These are phyloP conservation scores for Elysia crispata DNA, from an alignment of 2,888 invertebrate species.

Conservation along the genomic window DNA sequence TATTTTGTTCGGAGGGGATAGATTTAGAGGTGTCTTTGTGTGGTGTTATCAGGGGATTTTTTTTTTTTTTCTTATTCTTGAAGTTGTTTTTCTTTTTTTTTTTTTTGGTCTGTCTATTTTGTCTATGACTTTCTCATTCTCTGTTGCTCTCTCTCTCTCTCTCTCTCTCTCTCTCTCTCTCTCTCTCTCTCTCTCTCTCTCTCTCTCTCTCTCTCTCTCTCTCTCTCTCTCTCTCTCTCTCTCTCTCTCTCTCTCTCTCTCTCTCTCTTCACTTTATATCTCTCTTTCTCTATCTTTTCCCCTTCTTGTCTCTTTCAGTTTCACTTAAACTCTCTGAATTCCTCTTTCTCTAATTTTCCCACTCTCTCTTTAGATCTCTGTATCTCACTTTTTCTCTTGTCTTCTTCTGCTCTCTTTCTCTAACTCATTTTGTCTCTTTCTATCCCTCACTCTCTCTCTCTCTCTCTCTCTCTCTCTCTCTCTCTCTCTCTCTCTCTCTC, in stretches of 20 bases:
- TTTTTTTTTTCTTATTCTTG: too few relatives aligned
- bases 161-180: slow-evolving; percentile 25
- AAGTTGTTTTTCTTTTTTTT: too few relatives aligned
- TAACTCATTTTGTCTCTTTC: background rate
- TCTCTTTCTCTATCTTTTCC: slow-evolving; percentile 4
- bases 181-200: slow-evolving; percentile 9
- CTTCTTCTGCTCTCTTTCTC: background rate
- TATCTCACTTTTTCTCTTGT: background rate
- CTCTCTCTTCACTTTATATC: too few relatives aligned
- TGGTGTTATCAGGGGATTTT: too few relatives aligned
- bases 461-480: background rate
- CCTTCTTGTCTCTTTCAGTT: background rate
- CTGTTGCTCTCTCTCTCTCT: too few relatives aligned
- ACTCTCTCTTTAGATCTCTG: background rate
- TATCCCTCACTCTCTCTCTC: background rate
- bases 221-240: slow-evolving; percentile 1
- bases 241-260: too few relatives aligned
- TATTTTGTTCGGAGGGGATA: too few relatives aligned
- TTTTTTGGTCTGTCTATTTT: background rate
- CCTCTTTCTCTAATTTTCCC: background rate
- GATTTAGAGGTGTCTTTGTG: too few relatives aligned
- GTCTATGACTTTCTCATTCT: background rate
- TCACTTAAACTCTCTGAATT: background rate
- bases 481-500: too few relatives aligned
- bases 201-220: background rate